Base-by-base conservation (phyloP, 2,797 vertebrate species). In the Brotula barbata region DNA sequence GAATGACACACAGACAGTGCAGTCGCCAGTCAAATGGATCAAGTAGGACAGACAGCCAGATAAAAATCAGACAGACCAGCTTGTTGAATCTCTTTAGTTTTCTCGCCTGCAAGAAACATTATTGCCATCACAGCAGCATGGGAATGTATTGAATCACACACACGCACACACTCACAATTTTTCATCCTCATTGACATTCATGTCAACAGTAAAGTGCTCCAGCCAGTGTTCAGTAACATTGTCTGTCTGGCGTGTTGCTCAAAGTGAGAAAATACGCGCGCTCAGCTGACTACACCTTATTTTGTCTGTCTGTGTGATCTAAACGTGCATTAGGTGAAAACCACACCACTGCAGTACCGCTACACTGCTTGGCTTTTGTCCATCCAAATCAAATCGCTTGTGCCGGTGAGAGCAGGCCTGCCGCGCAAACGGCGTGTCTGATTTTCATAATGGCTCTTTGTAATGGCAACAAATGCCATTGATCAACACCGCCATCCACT, bases 381-480 rank as follows among this genome's bases (percentile, higher is more conserved):
- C 58, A 60, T 68, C 51, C 51, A 69, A 65, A 75, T 82, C 61
- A 56, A 66, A 72, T 34, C 56, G 53, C 65, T 59, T 60, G 64
- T 61, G 61, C 54, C 69, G 73, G 36, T 6, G 14, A 73, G 57
- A 23, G 9, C 44, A 55, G 48, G 75, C 43, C 71, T 53, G 58
- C 61, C 8, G 7, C 73, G 64, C 61, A 75, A 73, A 73, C 64
- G 68, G 28, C 69, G 39, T 20, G 72, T 80, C 67, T 59, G 20
- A 11, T n/a, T 14, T 28, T 17, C 6, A 14, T 65, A 73, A 77
- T 62, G 50, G 45, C 64, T 69, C 46, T 77, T 83, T 72, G 56
- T 73, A 74, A 76, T 71, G 53, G 61, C 76, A 81, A 82, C 67
- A 77, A 81, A 79, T 63, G 58, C 57, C 49, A 58, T 10, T 77